phyloP scores from a whole-genome alignment of 1,140 invertebrate species.

The Psix sp. region DNA sequence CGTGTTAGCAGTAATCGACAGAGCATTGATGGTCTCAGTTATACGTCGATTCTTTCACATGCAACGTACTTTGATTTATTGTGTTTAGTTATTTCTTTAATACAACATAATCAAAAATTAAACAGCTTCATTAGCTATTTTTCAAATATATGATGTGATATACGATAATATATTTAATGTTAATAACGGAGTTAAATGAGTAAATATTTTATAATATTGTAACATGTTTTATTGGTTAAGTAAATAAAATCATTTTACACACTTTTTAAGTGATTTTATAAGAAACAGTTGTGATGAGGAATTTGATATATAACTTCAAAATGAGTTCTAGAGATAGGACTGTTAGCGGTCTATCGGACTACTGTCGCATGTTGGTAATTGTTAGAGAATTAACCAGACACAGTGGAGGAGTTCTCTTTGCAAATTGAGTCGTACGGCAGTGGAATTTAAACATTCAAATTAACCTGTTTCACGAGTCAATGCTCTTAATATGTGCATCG shows the following conservation, averaged over 20 bases:
- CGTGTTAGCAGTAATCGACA: constrained; percentile 53
- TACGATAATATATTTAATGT: no score
- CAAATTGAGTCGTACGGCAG: constrained; percentile 72
- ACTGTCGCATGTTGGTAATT: constrained; percentile 35
- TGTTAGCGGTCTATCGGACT: no score
- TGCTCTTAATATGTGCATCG: constrained; percentile 66
- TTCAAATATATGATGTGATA: no score
- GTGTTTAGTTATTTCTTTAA: constrained; percentile 4
- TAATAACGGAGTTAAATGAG: no score
- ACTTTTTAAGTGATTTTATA: no score
- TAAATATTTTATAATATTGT: no score
- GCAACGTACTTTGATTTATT: constrained; percentile 27
- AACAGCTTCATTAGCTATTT: constrained; percentile 2
- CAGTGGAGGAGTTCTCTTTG: constrained; percentile 61
- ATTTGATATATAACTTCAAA: no score
- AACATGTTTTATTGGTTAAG: no score
- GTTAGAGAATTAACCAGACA: constrained; percentile 67
- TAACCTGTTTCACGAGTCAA: constrained; percentile 75
- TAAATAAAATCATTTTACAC: no score
- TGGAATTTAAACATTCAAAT: constrained; percentile 76
- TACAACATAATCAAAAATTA: constrained; percentile 10
- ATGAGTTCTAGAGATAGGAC: no score
- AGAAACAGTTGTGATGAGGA: not conserved
- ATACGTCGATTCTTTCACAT: constrained; percentile 42
- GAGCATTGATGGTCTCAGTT: constrained; percentile 32